Evolutionary conservation across 2,113 vertebrate genomes (phyloP).

Genomic region (Chelonoidis abingdonii): DNA sequence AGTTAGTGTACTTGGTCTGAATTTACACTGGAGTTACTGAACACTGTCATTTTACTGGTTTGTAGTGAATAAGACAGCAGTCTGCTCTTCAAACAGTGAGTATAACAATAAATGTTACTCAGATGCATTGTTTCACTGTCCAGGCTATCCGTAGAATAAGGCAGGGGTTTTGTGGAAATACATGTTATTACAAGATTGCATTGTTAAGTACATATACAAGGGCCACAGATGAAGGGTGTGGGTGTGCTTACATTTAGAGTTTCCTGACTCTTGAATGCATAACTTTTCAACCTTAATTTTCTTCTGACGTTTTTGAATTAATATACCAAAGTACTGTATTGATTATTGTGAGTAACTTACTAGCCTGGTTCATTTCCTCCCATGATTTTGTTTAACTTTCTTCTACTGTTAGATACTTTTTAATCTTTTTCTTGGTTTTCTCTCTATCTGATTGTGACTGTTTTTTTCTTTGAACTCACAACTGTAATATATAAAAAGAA

Average conservation of each 20-base stretch:
- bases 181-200: background rate
- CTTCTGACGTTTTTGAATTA: background rate
- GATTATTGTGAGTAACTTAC: background rate
- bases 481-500: background rate
- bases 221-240: background rate
- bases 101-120: background rate
- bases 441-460: background rate
- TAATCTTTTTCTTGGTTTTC: background rate
- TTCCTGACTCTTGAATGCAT: background rate
- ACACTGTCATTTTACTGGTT: background rate
- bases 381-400: background rate
- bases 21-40: accelerated
- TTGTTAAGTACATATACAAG: too few relatives aligned
- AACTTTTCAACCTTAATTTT: background rate
- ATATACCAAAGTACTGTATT: background rate
- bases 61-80: background rate
- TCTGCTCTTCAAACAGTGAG: background rate
- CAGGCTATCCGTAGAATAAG: background rate
- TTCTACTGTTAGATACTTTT: background rate
- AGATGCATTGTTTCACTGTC: background rate
- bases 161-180: background rate
- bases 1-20: background rate
- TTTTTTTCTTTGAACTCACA: background rate
- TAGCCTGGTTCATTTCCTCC: background rate
- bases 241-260: background rate